phyloP scores from a whole-genome alignment of 2,113 vertebrate genomes.

The Heteronetta atricapilla region DNA sequence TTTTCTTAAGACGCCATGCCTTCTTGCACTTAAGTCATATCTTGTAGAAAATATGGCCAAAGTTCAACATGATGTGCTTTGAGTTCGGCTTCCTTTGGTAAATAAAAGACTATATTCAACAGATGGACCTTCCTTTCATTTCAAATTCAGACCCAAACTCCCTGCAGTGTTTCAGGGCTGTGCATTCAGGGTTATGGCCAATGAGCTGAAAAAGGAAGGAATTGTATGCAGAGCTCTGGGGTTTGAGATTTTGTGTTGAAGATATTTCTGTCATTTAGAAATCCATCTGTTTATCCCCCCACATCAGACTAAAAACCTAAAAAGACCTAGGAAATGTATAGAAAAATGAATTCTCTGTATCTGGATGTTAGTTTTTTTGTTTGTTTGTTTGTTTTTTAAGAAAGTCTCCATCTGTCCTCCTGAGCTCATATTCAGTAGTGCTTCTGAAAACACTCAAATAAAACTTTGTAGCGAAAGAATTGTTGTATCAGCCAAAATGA shows the following conservation, averaged over 20 bases:
- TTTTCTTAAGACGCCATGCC: not conserved
- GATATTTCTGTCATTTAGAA: not conserved
- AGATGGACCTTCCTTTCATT: not conserved
- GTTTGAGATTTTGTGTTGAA: not conserved
- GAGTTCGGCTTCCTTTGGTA: not conserved
- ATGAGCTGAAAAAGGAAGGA: not conserved
- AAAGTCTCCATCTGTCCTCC: not conserved
- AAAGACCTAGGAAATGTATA: not conserved
- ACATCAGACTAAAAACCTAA: not conserved
- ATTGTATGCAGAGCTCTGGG: not conserved
- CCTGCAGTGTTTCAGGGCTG: not conserved
- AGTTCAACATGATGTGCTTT: not conserved
- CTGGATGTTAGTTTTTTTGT: not conserved
- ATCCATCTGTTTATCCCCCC: not conserved
- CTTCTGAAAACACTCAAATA: not conserved
- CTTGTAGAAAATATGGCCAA: not conserved
- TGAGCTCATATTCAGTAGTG: not conserved
- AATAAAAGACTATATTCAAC: not conserved
- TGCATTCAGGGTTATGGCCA: not conserved
- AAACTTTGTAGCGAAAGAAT: not conserved
- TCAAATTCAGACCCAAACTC: not conserved
- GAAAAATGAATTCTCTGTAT: not conserved
- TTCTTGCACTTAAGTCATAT: not conserved
- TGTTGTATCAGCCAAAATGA: conserved; percentile 16
- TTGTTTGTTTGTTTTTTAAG: not conserved